phyloP scores from a whole-genome alignment of 2,888 invertebrate species.

The Latrodectus hesperus region DNA sequence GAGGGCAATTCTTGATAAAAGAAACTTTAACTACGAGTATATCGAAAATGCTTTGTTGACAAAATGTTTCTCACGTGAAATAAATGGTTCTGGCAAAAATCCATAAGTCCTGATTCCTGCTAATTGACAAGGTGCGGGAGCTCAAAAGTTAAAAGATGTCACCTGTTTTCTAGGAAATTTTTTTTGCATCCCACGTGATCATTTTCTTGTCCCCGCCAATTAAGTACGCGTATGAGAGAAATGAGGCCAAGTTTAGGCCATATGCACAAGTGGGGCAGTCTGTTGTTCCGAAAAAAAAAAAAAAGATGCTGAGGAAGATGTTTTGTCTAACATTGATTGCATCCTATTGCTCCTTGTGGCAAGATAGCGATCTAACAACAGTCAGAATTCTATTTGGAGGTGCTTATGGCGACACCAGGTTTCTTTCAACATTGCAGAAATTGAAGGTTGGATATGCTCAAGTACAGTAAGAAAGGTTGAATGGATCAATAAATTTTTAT shows the following conservation, averaged over 20 bases:
- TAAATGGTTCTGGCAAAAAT: conserved; percentile 27
- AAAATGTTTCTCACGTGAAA: neutral
- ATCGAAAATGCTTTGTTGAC: too few relatives aligned
- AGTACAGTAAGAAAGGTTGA: too few relatives aligned
- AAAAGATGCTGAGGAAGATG: conserved; percentile 16
- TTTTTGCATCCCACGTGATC: neutral
- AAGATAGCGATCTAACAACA: conserved; percentile 11
- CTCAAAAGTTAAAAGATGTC: conserved; percentile 35
- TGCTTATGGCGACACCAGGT: neutral
- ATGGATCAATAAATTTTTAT: too few relatives aligned
- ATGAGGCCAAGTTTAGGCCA: conserved; percentile 23
- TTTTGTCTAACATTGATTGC: conserved; percentile 15
- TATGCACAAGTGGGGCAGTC: neutral
- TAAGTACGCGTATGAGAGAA: neutral
- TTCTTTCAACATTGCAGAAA: too few relatives aligned
- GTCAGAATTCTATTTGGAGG: neutral
- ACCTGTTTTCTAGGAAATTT: conserved; percentile 44
- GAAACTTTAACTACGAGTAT: too few relatives aligned
- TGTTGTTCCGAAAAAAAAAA: neutral
- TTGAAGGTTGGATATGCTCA: too few relatives aligned
- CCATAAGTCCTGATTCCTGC: conserved; percentile 21
- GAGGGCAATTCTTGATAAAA: too few relatives aligned
- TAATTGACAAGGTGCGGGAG: conserved; percentile 46
- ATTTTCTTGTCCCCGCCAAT: neutral
- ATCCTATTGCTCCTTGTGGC: neutral